phyloP scores from a whole-genome alignment of 2,888 invertebrate genomes.

The Cynaeus angustus region DNA sequence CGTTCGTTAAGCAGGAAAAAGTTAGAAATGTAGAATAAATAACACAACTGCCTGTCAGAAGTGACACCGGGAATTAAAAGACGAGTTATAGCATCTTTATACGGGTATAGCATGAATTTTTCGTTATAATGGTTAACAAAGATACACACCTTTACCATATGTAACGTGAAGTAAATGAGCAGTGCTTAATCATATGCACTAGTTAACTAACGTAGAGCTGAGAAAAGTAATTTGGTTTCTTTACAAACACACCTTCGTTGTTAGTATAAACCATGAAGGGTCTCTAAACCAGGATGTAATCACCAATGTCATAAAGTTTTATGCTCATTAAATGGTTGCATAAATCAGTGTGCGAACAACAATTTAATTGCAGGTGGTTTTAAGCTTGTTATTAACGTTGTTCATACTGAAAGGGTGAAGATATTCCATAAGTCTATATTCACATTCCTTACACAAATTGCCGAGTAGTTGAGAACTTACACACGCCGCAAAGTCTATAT shows the following conservation, averaged over 20 bases:
- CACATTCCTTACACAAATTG: too few relatives aligned
- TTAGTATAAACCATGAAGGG: slow-evolving; percentile 14
- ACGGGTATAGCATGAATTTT: too few relatives aligned
- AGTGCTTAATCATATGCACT: slow-evolving; percentile 11
- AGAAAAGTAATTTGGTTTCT: slow-evolving; percentile 17
- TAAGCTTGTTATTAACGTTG: too few relatives aligned
- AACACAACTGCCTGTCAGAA: too few relatives aligned
- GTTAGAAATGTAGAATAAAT: too few relatives aligned
- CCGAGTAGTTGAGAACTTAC: too few relatives aligned
- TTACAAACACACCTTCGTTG: slow-evolving; percentile 19
- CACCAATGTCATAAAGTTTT: slow-evolving; percentile 28
- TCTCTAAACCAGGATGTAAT: slow-evolving; percentile 24
- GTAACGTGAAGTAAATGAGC: not conserved
- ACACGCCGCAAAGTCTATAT: too few relatives aligned
- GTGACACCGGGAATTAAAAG: too few relatives aligned
- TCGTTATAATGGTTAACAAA: not conserved
- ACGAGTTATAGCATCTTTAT: too few relatives aligned
- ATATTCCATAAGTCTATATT: too few relatives aligned
- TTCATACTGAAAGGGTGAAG: too few relatives aligned
- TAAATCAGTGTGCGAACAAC: slow-evolving; percentile 1
- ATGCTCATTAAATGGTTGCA: slow-evolving; percentile 12
- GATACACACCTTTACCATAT: slow-evolving; percentile 11
- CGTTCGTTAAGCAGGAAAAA: too few relatives aligned
- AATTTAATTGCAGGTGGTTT: not conserved
- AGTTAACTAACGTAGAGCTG: not conserved